Percentiles rank a stretch among this genome's conserved stretches.
These are phyloP conservation scores for Indicator maculatus DNA, from an alignment of 2,113 vertebrate species.

Conservation along the genomic window DNA sequence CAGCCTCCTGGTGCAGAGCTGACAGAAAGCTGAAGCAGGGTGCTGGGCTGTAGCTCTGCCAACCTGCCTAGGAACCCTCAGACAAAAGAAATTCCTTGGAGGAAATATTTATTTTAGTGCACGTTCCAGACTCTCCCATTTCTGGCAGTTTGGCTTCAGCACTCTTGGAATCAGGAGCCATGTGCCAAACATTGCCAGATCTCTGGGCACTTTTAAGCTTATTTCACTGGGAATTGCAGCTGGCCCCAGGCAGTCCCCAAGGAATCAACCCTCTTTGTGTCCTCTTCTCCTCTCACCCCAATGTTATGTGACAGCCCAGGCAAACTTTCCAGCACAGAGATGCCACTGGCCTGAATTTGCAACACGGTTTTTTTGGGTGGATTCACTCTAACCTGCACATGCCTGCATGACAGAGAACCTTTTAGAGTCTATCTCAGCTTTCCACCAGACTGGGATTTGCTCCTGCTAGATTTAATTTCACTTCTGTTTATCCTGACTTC, in stretches of 20 bases:
- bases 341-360: not conserved
- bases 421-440: not conserved
- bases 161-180: not conserved
- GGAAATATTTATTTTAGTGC: slow-evolving; percentile 47
- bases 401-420: not conserved
- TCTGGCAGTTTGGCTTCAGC: slow-evolving; percentile 9
- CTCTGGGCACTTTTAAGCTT: not conserved
- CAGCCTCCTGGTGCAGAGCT: no score
- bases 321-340: not conserved
- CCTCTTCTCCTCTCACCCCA: not conserved
- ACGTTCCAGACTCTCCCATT: slow-evolving; percentile 44
- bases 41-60: not conserved
- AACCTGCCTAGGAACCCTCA: not conserved
- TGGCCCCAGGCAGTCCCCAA: not conserved
- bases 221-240: not conserved
- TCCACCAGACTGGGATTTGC: not conserved
- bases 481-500: not conserved
- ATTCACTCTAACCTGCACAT: not conserved
- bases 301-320: not conserved
- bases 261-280: not conserved
- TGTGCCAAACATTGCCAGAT: not conserved
- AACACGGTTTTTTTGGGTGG: not conserved
- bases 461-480: not conserved
- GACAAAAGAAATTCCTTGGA: slow-evolving; percentile 19
- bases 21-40: not conserved